These are phyloP conservation scores for Pan troglodytes DNA, from an alignment of 2,113 vertebrate genomes.

Conservation along the genomic window NHGRI_mPanTro3-v2.1_pri NC_072404.2:59257501-59258000, in stretches of 20 bases:
- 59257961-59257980: too few species aligned
- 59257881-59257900: too few species aligned
- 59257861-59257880: too few species aligned
- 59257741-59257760: background rate
- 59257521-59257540: background rate
- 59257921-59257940: too few species aligned
- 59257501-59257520: background rate
- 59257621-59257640: too few species aligned
- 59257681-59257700: background rate
- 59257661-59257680: background rate
- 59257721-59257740: background rate
- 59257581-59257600: too few species aligned
- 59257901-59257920: too few species aligned
- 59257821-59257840: too few species aligned
- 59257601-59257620: rapidly evolving
- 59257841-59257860: too few species aligned
- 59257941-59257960: too few species aligned
- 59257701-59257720: background rate
- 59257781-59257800: background rate
- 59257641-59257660: rapidly evolving
- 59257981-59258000: too few species aligned
- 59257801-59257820: too few species aligned
- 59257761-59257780: background rate
- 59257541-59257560: background rate
- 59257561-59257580: background rate